Evolutionary conservation across 2,797 vertebrate genomes (phyloP), one percentile per base, ranked within the genome.

Genomic region (Mormyrus hasselquistii): DNA sequence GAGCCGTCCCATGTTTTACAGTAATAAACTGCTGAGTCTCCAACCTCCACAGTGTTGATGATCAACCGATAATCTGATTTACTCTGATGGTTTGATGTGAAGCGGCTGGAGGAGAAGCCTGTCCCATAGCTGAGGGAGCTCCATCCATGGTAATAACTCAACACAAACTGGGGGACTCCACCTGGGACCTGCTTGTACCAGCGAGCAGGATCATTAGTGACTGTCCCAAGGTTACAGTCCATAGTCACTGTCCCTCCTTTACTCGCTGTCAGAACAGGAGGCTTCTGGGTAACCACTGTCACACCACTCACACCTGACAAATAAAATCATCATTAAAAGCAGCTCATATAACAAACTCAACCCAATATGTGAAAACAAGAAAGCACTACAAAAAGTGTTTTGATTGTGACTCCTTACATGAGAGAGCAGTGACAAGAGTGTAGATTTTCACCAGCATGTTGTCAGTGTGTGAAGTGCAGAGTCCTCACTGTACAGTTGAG

Each of bases 211-310:
- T n/a, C n/a, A n/a, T 0, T 0, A 89, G 38, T 91, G 2, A 87
- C 86, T 50, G 85, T 89, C 14, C 92, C 92, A 88, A 93, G 90
- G 85, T 93, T 92, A 93, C 93, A 95, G 90, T 92, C 89, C 89
- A 95, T 90, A 90, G 86, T 89, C 91, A 38, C 91, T 47, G 89
- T 92, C 79, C 93, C 53, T 92, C 93, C 93, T 92, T 8, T 91
- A 86, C 8, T 29, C 25, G 25, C 25, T 29, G 25, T 29, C 25
- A 29, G 25, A 91, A 89, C 91, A 90, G 90, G 41, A 91, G 92
- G 93, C 65, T 89, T 92, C 93, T 95, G 94, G 84, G 93, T 95
- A 6, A 94, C 50, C 90, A 92, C 91, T 3, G 87, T 92, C 90
- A 91, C 83, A 85, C 83, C 83, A 85, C 9, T 52, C 41, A 85